These are phyloP conservation scores for Ceratina japonica DNA, from an alignment of 1,140 invertebrate species.

Conservation along the genomic window DNA sequence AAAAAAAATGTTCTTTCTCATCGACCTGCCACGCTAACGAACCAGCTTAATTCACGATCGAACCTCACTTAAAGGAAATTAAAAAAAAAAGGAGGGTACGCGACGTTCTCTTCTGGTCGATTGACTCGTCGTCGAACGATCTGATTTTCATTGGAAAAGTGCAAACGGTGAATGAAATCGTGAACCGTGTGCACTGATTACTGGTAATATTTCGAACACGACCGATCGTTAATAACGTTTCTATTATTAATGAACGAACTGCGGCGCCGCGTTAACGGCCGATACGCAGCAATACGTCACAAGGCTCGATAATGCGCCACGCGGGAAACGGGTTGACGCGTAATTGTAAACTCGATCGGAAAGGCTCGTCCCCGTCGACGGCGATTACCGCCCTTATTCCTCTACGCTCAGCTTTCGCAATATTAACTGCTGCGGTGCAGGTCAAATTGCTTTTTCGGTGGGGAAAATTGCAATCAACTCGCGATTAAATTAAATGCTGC, in stretches of 20 bases:
- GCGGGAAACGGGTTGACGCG: conserved; percentile 49
- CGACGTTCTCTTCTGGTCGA: neutral
- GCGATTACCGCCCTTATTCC: conserved; percentile 35
- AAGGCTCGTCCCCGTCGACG: conserved; percentile 51
- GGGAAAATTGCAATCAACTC: too few species aligned
- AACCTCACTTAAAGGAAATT: neutral
- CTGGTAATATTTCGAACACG: conserved; percentile 54
- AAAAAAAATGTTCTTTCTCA: too few species aligned
- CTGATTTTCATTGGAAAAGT: neutral
- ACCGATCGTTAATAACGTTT: conserved; percentile 61
- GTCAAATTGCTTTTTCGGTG: too few species aligned
- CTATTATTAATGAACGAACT: conserved; percentile 66
- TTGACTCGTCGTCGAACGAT: neutral
- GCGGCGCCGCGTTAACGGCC: conserved; percentile 51
- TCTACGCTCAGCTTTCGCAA: conserved; percentile 31
- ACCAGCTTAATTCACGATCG: neutral
- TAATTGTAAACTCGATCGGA: conserved; percentile 62
- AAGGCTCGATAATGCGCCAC: conserved; percentile 51
- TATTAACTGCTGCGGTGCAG: conserved; percentile 6
- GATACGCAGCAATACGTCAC: conserved; percentile 46
- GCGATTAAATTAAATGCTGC: conserved; percentile 31
- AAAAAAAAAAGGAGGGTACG: neutral
- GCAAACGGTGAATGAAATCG: neutral
- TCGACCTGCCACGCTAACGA: neutral
- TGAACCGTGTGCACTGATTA: conserved; percentile 47